These are phyloP conservation scores for Cryptoleucopteryx plumbea DNA, from an alignment of 2,113 vertebrate genomes.

Conservation along the genomic window DNA sequence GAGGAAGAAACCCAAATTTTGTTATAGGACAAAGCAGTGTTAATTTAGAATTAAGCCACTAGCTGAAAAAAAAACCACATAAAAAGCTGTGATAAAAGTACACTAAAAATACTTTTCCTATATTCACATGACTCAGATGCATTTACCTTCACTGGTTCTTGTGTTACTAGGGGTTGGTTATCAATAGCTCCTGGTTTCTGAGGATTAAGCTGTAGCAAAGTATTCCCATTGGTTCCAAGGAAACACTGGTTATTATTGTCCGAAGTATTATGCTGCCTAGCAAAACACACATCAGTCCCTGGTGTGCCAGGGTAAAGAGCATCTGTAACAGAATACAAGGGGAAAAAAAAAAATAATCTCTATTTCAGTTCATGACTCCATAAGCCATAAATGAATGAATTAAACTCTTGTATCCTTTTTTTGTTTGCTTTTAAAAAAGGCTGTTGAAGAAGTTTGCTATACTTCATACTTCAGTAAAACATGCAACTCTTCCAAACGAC, in stretches of 20 bases:
- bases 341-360: background rate
- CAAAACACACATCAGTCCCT: constrained; percentile 86
- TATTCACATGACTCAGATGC: background rate
- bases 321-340: constrained; percentile 65
- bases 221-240: constrained; percentile 82
- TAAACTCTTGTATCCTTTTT: background rate
- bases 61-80: background rate
- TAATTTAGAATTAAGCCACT: background rate
- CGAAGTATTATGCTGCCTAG: constrained; percentile 86
- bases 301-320: constrained; percentile 78
- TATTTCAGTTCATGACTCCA: background rate
- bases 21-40: background rate
- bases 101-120: background rate
- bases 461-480: background rate
- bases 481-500: background rate
- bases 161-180: constrained; percentile 91
- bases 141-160: constrained; percentile 89
- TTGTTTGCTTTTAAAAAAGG: background rate
- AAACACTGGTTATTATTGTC: constrained; percentile 97
- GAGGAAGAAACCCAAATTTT: background rate
- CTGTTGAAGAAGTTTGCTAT: background rate
- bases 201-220: constrained; percentile 81
- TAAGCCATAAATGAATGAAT: background rate
- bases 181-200: constrained; percentile 97
- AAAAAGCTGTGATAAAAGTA: background rate